Conservation (phyloP, 2,888 invertebrate genomes). For the Piscicola geometra region DNA sequence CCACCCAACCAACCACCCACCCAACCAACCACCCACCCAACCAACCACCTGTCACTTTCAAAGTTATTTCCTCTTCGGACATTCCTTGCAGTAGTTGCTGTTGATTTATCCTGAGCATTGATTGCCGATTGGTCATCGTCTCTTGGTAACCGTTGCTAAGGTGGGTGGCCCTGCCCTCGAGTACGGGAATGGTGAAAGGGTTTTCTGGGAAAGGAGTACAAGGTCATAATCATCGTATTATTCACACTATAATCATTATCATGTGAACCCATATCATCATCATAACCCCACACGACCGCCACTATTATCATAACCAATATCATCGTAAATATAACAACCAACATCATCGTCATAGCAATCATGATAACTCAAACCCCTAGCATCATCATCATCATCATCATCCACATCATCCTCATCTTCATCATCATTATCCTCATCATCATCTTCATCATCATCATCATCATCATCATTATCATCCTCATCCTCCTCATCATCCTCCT, state of each 20-base stretch:
- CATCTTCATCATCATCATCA: not conserved
- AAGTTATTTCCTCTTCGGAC: conserved; percentile 55
- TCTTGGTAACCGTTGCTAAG: conserved; percentile 55
- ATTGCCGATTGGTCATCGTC: conserved; percentile 56
- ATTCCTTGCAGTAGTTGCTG: conserved; percentile 5
- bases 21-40: not conserved
- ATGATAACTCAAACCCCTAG: not conserved
- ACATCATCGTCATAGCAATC: not conserved
- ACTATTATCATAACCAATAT: too few relatives aligned
- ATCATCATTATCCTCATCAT: not conserved
- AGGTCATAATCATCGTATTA: too few relatives aligned
- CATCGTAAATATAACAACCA: too few relatives aligned
- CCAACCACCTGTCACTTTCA: conserved; percentile 60
- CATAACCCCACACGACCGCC: too few relatives aligned
- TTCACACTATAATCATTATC: too few relatives aligned
- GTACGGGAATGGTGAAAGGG: conserved; percentile 46
- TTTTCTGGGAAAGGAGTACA: conserved; percentile 44
- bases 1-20: not conserved
- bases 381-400: not conserved
- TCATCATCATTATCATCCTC: too few relatives aligned
- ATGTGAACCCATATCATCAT: too few relatives aligned
- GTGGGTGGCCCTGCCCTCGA: conserved; percentile 46
- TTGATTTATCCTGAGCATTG: conserved; percentile 49
- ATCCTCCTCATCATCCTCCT: not conserved
- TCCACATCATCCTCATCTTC: not conserved